phyloP scores from a whole-genome alignment of 1,140 invertebrate genomes.

The Venturia canescens region DNA sequence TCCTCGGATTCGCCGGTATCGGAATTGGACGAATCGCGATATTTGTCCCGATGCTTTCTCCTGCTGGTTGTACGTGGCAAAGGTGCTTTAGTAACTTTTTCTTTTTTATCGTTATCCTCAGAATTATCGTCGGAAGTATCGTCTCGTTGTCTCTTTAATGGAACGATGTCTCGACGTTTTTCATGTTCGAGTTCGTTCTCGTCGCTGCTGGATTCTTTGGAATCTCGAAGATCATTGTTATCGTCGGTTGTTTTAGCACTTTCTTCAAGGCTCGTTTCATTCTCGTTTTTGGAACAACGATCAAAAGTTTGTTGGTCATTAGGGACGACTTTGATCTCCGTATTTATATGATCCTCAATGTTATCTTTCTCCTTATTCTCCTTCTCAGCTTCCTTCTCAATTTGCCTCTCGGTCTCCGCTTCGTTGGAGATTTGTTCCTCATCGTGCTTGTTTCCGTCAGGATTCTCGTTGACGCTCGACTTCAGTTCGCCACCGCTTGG shows the following conservation, averaged over 20 bases:
- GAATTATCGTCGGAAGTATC: slow-evolving; percentile 50
- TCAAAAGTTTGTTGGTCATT: slow-evolving; percentile 48
- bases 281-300: slow-evolving; percentile 41
- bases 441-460: slow-evolving; percentile 8
- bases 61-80: slow-evolving; percentile 53
- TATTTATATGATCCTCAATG: background rate
- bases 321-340: slow-evolving; percentile 12
- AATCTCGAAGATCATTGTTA: background rate
- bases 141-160: slow-evolving; percentile 45
- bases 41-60: slow-evolving; percentile 69
- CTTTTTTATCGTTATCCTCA: slow-evolving; percentile 53
- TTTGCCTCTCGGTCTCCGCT: background rate
- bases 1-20: slow-evolving; percentile 70
- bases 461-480: slow-evolving; percentile 10
- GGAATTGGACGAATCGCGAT: slow-evolving; percentile 71
- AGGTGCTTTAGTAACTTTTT: slow-evolving; percentile 51
- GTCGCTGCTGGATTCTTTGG: slow-evolving; percentile 31
- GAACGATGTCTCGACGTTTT: slow-evolving; percentile 19
- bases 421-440: slow-evolving; percentile 38
- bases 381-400: slow-evolving; percentile 30
- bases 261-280: slow-evolving; percentile 48
- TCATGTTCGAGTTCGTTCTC: slow-evolving; percentile 47
- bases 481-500: slow-evolving; percentile 15
- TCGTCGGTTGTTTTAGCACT: slow-evolving; percentile 40
- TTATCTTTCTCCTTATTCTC: background rate